Evolutionary conservation across 2,797 vertebrate genomes (phyloP), one percentile per base, ranked within the genome.

Genomic region (Arrhamphus sclerolepis): DNA sequence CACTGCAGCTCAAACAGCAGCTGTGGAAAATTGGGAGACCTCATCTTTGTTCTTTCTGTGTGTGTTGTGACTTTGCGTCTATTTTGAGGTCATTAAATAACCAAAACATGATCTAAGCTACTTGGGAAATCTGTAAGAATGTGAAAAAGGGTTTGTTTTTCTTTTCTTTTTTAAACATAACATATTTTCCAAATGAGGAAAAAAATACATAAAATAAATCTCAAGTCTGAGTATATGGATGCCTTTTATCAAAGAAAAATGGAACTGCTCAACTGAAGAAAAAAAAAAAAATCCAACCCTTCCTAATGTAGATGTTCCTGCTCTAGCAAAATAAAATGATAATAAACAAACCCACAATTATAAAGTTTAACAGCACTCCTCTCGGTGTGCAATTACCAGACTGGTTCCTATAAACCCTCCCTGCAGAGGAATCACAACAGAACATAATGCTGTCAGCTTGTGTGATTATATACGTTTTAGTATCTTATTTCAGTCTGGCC

Each of bases 341-440:
- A 72, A 57, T 62, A 62, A 85, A 38, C 19, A 20, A 40, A 43
- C 5, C 56, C 19, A 58, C 86, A 77, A 87, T 90, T 80, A 72
- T 70, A 62, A 84, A 85, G 60, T 84, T 82, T 80, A 87, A 86
- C 66, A 80, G 66, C 67, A 73, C 63, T 78, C 75, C 68, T 57
- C 55, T 85, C 60, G 60, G 75, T 75, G 57, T 72, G 77, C 72
- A 86, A 76, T 82, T 82, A 78, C 59, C 43, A 70, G 48, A 40
- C 62, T 64, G 19, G 1, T 34, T 63, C 63, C 51, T 63, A 72
- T 72, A 82, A 77, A 52, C 29, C 31, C 6, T 8, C 66, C 57
- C 26, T 64, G 70, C 62, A 49, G 51, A 67, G 31, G 29, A 62
- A 79, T 58, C 40, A 52, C 19, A 54, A 46, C 42, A 54, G 79